Evolutionary conservation across 1,140 invertebrate genomes (phyloP).

Genomic region (Magallana angulata): DNA sequence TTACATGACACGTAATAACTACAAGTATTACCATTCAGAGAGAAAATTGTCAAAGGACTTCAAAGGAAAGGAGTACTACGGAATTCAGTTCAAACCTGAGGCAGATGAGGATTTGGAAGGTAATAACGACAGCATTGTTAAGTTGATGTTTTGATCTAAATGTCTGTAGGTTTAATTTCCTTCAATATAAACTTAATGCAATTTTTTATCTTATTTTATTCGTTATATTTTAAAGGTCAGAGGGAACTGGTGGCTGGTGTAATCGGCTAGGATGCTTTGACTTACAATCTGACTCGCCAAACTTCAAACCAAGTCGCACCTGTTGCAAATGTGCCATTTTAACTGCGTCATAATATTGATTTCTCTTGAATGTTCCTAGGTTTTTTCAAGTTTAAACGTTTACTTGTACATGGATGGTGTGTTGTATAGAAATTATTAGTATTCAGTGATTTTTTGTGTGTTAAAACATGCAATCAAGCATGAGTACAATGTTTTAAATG

Average conservation of each 20-base stretch:
- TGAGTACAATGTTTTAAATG: too few species aligned
- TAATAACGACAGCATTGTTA: not conserved
- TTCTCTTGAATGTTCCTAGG: not conserved
- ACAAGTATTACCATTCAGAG: not conserved
- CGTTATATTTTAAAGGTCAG: not conserved
- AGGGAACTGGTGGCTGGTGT: not conserved
- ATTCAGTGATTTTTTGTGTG: too few species aligned
- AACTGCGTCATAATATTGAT: not conserved
- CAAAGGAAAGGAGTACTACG: slow-evolving; percentile 8
- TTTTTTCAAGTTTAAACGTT: not conserved
- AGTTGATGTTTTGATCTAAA: not conserved
- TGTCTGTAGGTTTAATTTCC: not conserved
- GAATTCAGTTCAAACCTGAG: slow-evolving; percentile 17
- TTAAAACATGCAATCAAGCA: too few species aligned
- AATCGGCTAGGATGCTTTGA: not conserved
- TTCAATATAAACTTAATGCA: not conserved
- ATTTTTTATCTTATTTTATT: not conserved
- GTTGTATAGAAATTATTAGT: too few species aligned
- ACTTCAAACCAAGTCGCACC: too few species aligned
- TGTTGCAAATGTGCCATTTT: too few species aligned
- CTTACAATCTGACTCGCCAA: too few species aligned
- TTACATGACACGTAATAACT: not conserved
- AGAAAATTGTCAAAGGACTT: not conserved
- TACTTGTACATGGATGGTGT: not conserved
- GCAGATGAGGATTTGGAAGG: not conserved